Base-by-base conservation (phyloP, 2,113 vertebrate species). In the Caranx ignobilis region DNA sequence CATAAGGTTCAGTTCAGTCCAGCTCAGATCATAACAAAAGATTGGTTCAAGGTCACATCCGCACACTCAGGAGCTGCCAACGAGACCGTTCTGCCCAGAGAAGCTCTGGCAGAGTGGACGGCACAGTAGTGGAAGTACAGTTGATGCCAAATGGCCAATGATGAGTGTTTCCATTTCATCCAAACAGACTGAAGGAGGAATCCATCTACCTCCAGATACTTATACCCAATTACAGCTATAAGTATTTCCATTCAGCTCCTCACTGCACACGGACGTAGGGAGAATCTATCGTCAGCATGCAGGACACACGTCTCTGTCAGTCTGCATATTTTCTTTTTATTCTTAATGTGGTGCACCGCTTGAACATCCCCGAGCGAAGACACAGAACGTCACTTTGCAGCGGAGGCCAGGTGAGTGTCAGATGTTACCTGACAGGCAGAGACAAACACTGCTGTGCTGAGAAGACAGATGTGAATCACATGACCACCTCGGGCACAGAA, bases 101-200 rank as follows among this genome's bases (percentile, higher is more conserved):
- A 64, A 4, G 71, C 37, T 34, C 61, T 75, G 76, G 76, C 84
- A 76, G 12, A 31, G 43, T 16, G 66, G 35, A 39, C 48, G 7
- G 69, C 6, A 9, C 60, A 41, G 68, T 35, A 16, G 41, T 0
- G 54, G 54, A 67, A 59, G 32, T 15, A 0, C 2, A 9, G 10
- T 5, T 2, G 11, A 12, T 11, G 77, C 77, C 85, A 88, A 76
- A 60, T 85, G 82, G 80, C 70, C 32, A 32, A 62, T 39, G 68
- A 86, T 81, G 71, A 83, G 80, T 21, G 70, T 55, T 50, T 74
- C 6, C 54, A 45, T 80, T 79, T 84, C 60, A 82, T 84, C 73
- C 55, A 79, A 83, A 62, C 12, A 74, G 65, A 81, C 50, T 55
- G 43, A 65, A 48, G 57, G 19, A 59, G 13, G 56, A 71, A 68